A percentile compares a stretch with the other conserved stretches of the same genome.
Conservation (phyloP, 2,797 vertebrate species). For the Galagoides demidoff region DNA sequence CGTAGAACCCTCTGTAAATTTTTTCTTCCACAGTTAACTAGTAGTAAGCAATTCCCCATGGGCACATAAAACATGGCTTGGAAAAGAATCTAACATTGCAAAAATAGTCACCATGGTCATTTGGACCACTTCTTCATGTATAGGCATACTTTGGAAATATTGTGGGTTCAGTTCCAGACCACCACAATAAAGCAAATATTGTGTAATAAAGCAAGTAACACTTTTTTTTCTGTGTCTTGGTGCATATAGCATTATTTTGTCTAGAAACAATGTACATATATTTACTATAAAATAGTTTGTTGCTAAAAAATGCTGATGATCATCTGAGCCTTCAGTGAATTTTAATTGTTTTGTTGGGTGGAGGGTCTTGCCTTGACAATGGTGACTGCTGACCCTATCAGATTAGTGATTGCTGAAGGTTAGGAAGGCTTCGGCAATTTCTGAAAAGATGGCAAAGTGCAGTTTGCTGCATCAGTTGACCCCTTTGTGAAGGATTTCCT, state of each 20-base stretch:
- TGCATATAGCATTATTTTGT: background rate
- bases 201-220: background rate
- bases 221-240: background rate
- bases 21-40: background rate
- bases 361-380: background rate
- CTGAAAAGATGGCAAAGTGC: background rate
- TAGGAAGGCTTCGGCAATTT: background rate
- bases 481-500: background rate
- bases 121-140: background rate
- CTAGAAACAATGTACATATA: background rate
- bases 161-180: background rate
- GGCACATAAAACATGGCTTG: background rate
- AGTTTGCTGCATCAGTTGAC: background rate
- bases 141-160: background rate
- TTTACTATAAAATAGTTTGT: background rate
- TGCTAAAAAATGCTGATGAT: background rate
- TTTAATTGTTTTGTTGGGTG: background rate
- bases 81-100: background rate
- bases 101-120: background rate
- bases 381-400: background rate
- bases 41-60: background rate
- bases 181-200: background rate
- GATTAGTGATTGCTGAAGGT: background rate
- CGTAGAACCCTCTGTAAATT: background rate
- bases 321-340: background rate